Percentiles rank a stretch among this genome's conserved stretches.
Conservation (phyloP, 2,888 invertebrate species). For the Hyppa rectilinea region DNA sequence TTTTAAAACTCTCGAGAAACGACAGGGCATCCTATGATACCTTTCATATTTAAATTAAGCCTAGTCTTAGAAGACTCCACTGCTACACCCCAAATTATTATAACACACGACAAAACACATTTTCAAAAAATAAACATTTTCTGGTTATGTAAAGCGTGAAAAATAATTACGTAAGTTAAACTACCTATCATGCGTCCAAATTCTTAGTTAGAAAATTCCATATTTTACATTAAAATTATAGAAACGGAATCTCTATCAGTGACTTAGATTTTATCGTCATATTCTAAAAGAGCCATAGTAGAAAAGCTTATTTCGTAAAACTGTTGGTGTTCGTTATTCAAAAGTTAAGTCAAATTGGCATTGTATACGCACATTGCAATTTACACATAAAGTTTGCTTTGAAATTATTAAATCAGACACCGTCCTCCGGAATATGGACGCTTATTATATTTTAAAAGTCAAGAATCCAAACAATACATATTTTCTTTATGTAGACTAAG, state of each 20-base stretch:
- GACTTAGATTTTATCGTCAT: background rate
- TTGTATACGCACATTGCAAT: constrained; percentile 5
- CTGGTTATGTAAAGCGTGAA: background rate
- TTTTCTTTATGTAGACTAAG: constrained; percentile 5
- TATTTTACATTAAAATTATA: background rate
- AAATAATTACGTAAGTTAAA: background rate
- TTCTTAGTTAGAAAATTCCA: background rate
- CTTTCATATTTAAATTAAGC: constrained; percentile 27
- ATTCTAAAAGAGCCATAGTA: background rate
- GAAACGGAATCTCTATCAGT: background rate
- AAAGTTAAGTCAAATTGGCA: constrained; percentile 2
- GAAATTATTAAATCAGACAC: background rate
- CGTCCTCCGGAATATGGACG: background rate
- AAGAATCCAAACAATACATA: background rate
- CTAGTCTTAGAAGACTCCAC: constrained; percentile 61
- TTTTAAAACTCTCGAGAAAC: background rate
- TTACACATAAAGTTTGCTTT: constrained; percentile 5
- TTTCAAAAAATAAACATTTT: background rate
- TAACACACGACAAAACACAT: constrained; percentile 34
- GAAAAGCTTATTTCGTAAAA: constrained; percentile 9
- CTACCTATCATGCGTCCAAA: background rate
- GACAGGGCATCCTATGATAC: background rate
- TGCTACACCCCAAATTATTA: constrained; percentile 41
- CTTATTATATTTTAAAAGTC: background rate
- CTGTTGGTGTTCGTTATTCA: background rate